Evolutionary conservation across 2,797 vertebrate genomes (phyloP), one percentile per base, ranked within the genome.

Genomic region (Pelodytes ibericus): DNA sequence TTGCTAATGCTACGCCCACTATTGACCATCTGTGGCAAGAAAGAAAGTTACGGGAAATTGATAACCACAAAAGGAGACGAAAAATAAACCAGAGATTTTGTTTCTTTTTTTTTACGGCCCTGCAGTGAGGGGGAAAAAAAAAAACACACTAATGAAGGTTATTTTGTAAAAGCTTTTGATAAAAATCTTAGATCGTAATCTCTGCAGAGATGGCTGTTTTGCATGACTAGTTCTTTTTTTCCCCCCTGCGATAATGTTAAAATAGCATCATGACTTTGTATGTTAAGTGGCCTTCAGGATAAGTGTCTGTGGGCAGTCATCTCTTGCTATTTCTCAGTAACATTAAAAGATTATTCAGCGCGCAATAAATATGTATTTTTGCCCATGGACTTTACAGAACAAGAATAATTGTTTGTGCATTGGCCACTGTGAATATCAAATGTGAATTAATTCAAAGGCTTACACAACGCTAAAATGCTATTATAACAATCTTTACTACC

Each of bases 181-280:
- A 57, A 29, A 63, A 71, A 77, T 71, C 68, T 13, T 16, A 72
- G 75, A 66, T 60, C 51, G 61, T 72, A 71, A 72, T 72, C 53
- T 67, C 39, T 10, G 1, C 56, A 39, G 69, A 72, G 75, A 72
- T 67, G 36, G 49, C 16, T 31, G 74, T 24, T 65, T 66, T 67
- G 69, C 75, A 66, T 67, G 29, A 29, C 36, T 67, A 61, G 8
- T 57, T 60, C 11, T 20, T 15, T n/a, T 27, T 72, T 24, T 57
- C 27, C 66, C 58, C 41, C 69, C 68, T 11, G 20, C 33, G 36
- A 71, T 65, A 39, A 56, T 72, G 57, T 72, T 71, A 60, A 71
- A 77, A 77, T 77, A 77, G 68, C 69, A 72, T 66, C 70, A 61
- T 72, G 69, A 72, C 69, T 72, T 78, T 78, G 75, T 77, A 53